Conservation (phyloP, 2,113 vertebrate species). For the Arothron firmamentum region DNA sequence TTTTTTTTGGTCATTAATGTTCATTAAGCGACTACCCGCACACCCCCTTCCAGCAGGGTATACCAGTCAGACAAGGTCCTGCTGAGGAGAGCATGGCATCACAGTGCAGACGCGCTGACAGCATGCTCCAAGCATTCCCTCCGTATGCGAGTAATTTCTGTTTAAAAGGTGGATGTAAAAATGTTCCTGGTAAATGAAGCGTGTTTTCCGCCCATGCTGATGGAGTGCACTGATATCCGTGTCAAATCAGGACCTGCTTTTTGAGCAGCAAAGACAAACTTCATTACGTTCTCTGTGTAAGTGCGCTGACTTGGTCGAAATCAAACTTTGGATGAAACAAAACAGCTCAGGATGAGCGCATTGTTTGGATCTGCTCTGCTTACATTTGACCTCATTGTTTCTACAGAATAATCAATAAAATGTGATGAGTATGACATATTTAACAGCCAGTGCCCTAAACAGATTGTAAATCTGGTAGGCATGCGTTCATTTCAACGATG, state of each 20-base stretch:
- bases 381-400: conserved; percentile 56
- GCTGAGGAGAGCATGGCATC: conserved; percentile 48
- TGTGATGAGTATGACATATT: conserved; percentile 41
- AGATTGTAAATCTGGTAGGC: conserved; percentile 16
- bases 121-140: conserved; percentile 34
- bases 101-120: conserved; percentile 48
- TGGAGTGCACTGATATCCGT: conserved; percentile 23
- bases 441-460: conserved; percentile 24
- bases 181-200: conserved; percentile 26
- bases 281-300: conserved; percentile 11
- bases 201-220: conserved; percentile 24
- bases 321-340: conserved; percentile 29
- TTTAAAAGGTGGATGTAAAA: conserved; percentile 35
- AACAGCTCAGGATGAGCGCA: conserved; percentile 30
- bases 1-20: conserved; percentile 52
- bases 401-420: conserved; percentile 50
- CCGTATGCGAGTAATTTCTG: conserved; percentile 57
- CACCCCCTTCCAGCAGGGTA: conserved; percentile 23
- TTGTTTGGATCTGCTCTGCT: conserved; percentile 43
- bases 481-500: not conserved
- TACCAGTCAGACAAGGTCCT: conserved; percentile 44
- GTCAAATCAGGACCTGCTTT: conserved; percentile 35
- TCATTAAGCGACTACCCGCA: conserved; percentile 59
- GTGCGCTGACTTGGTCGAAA: conserved; percentile 29
- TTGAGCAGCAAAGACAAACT: conserved; percentile 24